Conservation (phyloP, 2,888 invertebrate species). For the Drosophila prolongata region DNA sequence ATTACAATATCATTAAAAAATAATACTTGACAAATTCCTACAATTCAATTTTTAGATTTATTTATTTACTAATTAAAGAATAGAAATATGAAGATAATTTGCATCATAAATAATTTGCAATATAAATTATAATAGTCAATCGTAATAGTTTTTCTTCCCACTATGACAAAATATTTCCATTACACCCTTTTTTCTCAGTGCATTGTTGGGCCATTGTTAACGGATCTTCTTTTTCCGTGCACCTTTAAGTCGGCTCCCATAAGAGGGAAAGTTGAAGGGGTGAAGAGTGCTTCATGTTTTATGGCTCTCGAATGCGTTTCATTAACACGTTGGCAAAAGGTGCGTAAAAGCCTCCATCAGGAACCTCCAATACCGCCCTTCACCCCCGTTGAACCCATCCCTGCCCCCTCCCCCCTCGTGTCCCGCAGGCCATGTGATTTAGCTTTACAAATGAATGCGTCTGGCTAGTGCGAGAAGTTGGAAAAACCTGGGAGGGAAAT, state of each 20-base stretch:
- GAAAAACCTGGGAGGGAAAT: conserved; percentile 47
- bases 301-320: conserved; percentile 69
- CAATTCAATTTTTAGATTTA: too few relatives aligned
- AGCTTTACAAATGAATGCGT: conserved; percentile 79
- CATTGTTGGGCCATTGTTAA: conserved; percentile 5
- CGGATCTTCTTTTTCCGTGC: conserved; percentile 10
- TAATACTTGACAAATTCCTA: too few relatives aligned
- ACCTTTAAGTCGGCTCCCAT: conserved; percentile 22
- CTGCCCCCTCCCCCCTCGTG: background rate
- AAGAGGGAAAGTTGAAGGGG: conserved; percentile 10
- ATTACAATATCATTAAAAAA: too few relatives aligned
- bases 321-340: conserved; percentile 74
- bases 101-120: too few relatives aligned
- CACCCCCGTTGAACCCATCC: background rate
- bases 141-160: too few relatives aligned
- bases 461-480: conserved; percentile 53
- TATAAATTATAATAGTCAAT: too few relatives aligned
- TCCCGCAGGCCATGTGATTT: conserved; percentile 50
- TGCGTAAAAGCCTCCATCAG: conserved; percentile 60
- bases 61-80: too few relatives aligned
- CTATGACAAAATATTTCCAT: too few relatives aligned
- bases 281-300: conserved; percentile 29
- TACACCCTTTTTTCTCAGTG: background rate
- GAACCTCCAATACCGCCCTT: conserved; percentile 6
- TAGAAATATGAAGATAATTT: too few relatives aligned